Conservation (phyloP, 2,113 vertebrate genomes). For the Alouatta palliata region DNA sequence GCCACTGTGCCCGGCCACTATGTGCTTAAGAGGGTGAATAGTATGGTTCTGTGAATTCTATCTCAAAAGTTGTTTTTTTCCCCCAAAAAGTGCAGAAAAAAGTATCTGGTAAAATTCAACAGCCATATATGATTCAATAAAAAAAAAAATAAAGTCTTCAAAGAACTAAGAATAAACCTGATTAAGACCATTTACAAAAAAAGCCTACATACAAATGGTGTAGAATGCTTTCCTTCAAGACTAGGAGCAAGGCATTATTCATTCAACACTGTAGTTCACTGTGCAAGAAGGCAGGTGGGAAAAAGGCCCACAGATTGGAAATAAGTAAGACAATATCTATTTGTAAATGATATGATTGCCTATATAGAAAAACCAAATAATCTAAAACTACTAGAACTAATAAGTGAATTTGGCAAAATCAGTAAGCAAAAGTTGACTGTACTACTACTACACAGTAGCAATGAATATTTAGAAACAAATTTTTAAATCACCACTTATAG, state of each 20-base stretch:
- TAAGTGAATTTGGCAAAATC: background rate
- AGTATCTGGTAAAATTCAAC: background rate
- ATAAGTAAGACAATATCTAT: background rate
- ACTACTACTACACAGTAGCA: background rate
- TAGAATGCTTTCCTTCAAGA: background rate
- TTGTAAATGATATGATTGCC: background rate
- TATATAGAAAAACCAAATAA: background rate
- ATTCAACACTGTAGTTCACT: background rate
- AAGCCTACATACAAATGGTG: background rate
- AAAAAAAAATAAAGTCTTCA: background rate
- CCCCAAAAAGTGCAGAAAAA: background rate
- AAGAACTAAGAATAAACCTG: background rate
- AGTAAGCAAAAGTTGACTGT: background rate
- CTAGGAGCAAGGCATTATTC: background rate
- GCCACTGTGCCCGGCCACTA: no score
- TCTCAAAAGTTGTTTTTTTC: background rate
- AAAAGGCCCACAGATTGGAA: background rate
- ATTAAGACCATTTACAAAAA: background rate
- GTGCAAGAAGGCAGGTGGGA: background rate
- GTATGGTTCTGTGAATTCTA: background rate
- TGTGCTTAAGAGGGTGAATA: background rate
- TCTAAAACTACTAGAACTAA: background rate
- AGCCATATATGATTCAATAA: background rate
- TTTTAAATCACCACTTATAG: constrained; percentile 19
- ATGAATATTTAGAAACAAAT: constrained; percentile 22